These are phyloP conservation scores for Nasonovia ribisnigri DNA, from an alignment of 2,888 invertebrate species.

Conservation along the genomic window DNA sequence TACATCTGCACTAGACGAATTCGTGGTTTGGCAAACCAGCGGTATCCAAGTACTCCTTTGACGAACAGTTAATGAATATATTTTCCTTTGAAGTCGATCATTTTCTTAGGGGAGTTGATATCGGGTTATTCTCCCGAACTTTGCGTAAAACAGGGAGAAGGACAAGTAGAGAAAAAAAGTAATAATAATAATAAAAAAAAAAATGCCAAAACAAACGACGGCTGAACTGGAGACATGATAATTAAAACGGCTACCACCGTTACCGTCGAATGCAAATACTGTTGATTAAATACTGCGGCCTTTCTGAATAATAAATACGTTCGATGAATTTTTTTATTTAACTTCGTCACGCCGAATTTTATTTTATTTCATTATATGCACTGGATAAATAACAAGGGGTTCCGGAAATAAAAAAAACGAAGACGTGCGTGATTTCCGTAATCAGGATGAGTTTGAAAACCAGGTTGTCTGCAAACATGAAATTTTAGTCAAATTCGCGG, in stretches of 20 bases:
- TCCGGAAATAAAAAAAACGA: slow-evolving; percentile 1
- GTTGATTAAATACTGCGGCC: slow-evolving; percentile 57
- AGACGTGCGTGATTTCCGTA: slow-evolving; percentile 56
- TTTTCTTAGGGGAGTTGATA: slow-evolving; percentile 39
- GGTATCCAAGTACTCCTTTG: slow-evolving; percentile 37
- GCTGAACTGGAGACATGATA: slow-evolving; percentile 33
- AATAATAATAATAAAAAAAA: slow-evolving; percentile 17
- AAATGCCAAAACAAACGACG: slow-evolving; percentile 38
- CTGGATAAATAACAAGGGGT: slow-evolving; percentile 25
- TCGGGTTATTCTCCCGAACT: neutral
- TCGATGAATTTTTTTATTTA: slow-evolving; percentile 54
- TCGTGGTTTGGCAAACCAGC: slow-evolving; percentile 3
- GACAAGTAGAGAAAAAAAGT: neutral
- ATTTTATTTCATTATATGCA: neutral
- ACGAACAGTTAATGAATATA: slow-evolving; percentile 55
- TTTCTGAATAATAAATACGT: slow-evolving; percentile 51
- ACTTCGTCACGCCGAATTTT: slow-evolving; percentile 20
- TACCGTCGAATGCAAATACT: slow-evolving; percentile 39
- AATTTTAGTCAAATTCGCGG: slow-evolving; percentile 11
- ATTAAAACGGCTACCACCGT: slow-evolving; percentile 39
- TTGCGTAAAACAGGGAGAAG: neutral
- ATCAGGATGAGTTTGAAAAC: slow-evolving; percentile 25
- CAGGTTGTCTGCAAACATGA: slow-evolving; percentile 30
- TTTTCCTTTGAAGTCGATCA: slow-evolving; percentile 56
- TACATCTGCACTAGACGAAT: slow-evolving; percentile 31